phyloP scores from a whole-genome alignment of 2,113 vertebrate species.

The Leucosticte australis region DNA sequence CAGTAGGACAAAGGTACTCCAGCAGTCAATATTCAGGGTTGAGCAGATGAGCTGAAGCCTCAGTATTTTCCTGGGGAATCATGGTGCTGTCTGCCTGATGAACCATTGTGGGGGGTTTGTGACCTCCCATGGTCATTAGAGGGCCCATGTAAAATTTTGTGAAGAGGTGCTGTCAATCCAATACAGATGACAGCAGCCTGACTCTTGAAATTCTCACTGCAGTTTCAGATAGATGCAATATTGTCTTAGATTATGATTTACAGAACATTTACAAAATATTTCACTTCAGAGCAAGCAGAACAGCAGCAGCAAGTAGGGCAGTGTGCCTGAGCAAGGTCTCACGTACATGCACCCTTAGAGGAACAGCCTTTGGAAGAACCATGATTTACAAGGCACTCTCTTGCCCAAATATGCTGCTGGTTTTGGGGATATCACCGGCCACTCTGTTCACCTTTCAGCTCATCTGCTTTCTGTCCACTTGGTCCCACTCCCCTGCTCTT shows the following conservation, averaged over 20 bases:
- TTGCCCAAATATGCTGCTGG: background rate
- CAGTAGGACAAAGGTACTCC: background rate
- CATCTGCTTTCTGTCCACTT: background rate
- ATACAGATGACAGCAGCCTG: background rate
- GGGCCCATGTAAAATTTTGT: background rate
- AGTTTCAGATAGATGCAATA: background rate
- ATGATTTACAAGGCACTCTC: background rate
- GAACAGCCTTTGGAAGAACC: background rate
- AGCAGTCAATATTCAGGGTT: background rate
- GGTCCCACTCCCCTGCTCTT: background rate
- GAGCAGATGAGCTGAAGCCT: background rate
- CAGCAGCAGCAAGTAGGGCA: background rate
- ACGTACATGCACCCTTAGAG: accelerated
- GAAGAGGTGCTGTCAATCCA: background rate
- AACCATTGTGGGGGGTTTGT: background rate
- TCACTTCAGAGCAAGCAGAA: background rate
- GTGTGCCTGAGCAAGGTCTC: background rate
- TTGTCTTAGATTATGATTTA: conserved; percentile 20
- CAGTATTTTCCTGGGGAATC: background rate
- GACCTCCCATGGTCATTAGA: background rate
- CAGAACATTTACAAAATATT: background rate
- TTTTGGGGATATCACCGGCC: background rate
- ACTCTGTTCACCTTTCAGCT: background rate
- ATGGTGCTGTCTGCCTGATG: background rate
- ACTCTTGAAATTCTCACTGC: background rate